phyloP scores from a whole-genome alignment of 2,113 vertebrate species.

The Enhydra lutris region DNA sequence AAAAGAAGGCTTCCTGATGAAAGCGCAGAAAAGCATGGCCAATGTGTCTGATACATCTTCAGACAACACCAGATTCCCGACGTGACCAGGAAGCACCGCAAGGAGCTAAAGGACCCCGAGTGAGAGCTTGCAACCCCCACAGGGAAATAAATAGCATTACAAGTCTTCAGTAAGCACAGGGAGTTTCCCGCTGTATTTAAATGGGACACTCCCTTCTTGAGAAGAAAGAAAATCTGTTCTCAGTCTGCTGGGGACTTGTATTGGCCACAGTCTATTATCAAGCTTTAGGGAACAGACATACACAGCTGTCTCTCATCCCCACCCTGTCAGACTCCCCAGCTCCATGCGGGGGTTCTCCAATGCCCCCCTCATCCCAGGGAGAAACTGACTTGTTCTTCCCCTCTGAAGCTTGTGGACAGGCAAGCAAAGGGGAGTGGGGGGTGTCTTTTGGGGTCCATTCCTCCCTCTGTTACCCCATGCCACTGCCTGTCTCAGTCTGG shows the following conservation, averaged over 20 bases:
- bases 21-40: background rate
- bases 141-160: conserved; percentile 43
- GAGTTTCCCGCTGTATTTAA: conserved; percentile 50
- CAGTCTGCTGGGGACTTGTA: background rate
- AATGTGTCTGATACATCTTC: background rate
- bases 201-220: background rate
- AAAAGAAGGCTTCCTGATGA: background rate
- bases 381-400: background rate
- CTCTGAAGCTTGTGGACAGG: background rate
- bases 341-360: background rate
- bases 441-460: background rate
- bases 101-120: too few species aligned
- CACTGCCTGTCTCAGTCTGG: background rate
- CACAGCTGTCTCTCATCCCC: background rate
- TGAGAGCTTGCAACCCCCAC: background rate
- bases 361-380: background rate
- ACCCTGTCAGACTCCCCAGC: background rate
- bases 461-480: background rate
- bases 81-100: background rate
- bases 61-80: background rate
- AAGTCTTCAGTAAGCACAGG: conserved; percentile 36
- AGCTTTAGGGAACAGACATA: background rate
- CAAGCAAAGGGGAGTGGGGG: background rate
- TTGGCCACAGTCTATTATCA: background rate
- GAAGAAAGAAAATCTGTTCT: conserved; percentile 36